These are phyloP conservation scores for Colius striatus DNA, from an alignment of 2,113 vertebrate species.

Conservation along the genomic window DNA sequence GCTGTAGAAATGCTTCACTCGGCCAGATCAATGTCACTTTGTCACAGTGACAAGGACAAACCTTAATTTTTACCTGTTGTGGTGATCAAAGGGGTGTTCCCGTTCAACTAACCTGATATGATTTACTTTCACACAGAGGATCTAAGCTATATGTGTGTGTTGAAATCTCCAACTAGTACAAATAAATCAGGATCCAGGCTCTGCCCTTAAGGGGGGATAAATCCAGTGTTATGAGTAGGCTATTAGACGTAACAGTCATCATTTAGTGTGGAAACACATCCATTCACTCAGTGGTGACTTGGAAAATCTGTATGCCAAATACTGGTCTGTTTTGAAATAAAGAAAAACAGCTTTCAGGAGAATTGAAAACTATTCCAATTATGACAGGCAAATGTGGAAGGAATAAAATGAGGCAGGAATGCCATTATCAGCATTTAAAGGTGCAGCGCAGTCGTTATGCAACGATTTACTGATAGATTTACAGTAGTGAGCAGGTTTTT, in stretches of 20 bases:
- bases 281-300: neutral
- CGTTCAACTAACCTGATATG: conserved; percentile 40
- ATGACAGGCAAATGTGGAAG: neutral
- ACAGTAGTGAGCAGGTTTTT: conserved; percentile 12
- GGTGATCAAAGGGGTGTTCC: conserved; percentile 36
- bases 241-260: conserved; percentile 2
- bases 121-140: conserved; percentile 11
- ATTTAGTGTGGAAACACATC: neutral
- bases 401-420: neutral
- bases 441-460: neutral
- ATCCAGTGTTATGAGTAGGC: conserved; percentile 18
- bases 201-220: conserved; percentile 1
- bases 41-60: neutral
- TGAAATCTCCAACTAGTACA: conserved; percentile 13
- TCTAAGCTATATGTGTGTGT: neutral
- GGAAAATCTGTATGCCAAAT: conserved; percentile 9
- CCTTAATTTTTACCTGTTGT: conserved; percentile 31
- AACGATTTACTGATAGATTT: conserved; percentile 3
- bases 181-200: neutral
- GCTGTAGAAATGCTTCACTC: conserved; percentile 30
- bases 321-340: neutral
- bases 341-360: neutral
- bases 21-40: neutral
- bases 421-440: conserved; percentile 14
- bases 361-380: neutral